Evolutionary conservation across 2,113 vertebrate genomes (phyloP).

Genomic region (Percina caprodes): DNA sequence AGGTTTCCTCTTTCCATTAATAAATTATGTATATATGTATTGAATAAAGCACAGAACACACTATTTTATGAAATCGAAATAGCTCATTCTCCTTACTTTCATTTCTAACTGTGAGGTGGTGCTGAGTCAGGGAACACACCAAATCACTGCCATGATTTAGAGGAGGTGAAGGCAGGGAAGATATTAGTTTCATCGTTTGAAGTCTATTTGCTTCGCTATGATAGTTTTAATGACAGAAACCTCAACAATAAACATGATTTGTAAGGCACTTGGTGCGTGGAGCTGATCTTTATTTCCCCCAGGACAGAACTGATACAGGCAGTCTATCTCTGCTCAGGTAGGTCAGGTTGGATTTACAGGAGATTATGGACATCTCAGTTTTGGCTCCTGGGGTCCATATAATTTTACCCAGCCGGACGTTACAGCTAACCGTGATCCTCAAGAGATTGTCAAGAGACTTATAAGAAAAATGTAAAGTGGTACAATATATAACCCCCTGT

Average conservation of each 20-base stretch:
- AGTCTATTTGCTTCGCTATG: slow-evolving; percentile 58
- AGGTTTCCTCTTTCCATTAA: neutral
- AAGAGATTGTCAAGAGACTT: slow-evolving; percentile 18
- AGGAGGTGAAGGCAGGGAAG: slow-evolving; percentile 37
- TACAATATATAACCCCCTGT: neutral
- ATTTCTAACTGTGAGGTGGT: slow-evolving; percentile 2
- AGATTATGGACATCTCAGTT: slow-evolving; percentile 39
- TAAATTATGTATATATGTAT: neutral
- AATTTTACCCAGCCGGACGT: slow-evolving; percentile 14
- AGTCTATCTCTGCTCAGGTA: slow-evolving; percentile 20
- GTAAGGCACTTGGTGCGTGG: slow-evolving; percentile 32
- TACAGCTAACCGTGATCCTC: slow-evolving; percentile 7
- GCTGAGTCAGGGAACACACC: slow-evolving; percentile 53
- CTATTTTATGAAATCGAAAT: slow-evolving; percentile 31
- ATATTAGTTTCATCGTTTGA: slow-evolving; percentile 60
- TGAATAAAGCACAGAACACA: neutral
- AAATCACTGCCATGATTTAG: slow-evolving; percentile 63
- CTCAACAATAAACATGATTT: slow-evolving; percentile 70
- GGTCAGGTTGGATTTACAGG: slow-evolving; percentile 22
- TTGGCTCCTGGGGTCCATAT: slow-evolving; percentile 26
- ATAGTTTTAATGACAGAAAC: slow-evolving; percentile 67
- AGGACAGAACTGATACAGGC: slow-evolving; percentile 44
- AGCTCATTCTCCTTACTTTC: neutral
- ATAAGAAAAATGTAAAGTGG: neutral
- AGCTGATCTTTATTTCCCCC: slow-evolving; percentile 60